Base-by-base conservation (phyloP, 2,797 vertebrate species). In the Gouania willdenowi region DNA sequence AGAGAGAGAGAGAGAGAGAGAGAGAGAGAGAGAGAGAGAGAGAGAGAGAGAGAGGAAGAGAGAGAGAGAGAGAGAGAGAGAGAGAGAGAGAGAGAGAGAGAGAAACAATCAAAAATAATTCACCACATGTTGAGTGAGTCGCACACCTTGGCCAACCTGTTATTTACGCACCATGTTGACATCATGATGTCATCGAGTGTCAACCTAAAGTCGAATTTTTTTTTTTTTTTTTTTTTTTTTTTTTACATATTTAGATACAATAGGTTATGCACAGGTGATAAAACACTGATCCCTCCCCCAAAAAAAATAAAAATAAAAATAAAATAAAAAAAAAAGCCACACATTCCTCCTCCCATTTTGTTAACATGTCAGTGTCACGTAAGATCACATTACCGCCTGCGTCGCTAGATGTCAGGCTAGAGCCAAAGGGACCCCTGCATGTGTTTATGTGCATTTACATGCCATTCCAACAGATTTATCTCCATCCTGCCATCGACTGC, bases 371-470 rank as follows among this genome's bases (percentile, higher is more conserved):
- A 35, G 4, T 52, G 53, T 55, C 74, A 65, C 60, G 71, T 45
- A 31, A 49, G 54, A 64, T 66, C 60, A 47, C 45, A 11, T 75
- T 54, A 50, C 75, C 35, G 50, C 52, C 67, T 29, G 58, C 60
- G 79, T 90, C 95, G 83, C 94, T 91, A 95, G 96, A 91, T 97
- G 96, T 94, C 94, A 92, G 89, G 76, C 87, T 91, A 79, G 92
- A 94, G 93, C 92, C 92, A 82, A 85, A 8, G 8, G 21, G 53
- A 75, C 31, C 31, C 29, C 11, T 31, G 31, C 29, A 11, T 33
- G 40, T 33, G 37, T 31, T 33, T 15, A 13, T 38, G 49, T 36
- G 52, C 19, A 62, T 45, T 26, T 36, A 21, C 31, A 22, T 15
- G 51, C 28, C 21, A 16, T 50, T 32, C 28, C 32, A 31, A 25